A percentile compares a stretch with the other conserved stretches of the same genome.
Evolutionary conservation across 2,113 vertebrate genomes (phyloP).

Genomic region (Vulpes vulpes): DNA sequence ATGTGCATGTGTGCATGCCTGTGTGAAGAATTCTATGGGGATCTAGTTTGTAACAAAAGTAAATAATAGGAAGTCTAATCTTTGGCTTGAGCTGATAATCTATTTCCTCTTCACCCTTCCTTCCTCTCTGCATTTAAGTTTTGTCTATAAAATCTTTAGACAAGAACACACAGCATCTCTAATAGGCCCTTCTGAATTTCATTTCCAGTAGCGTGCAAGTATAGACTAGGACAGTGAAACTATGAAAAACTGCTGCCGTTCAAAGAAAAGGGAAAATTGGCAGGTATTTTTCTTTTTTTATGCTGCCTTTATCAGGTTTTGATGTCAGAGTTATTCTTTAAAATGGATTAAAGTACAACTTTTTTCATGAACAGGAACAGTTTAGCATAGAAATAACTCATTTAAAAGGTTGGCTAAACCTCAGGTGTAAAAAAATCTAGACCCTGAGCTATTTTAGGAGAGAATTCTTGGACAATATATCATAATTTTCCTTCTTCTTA

Average conservation of each 20-base stretch:
- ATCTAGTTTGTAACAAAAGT: neutral
- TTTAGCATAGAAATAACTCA: neutral
- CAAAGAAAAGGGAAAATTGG: neutral
- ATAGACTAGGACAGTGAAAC: neutral
- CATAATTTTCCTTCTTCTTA: slow-evolving; percentile 6
- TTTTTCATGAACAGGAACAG: neutral
- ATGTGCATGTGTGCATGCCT: neutral
- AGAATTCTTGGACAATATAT: neutral
- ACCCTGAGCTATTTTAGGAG: neutral
- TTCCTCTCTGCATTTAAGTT: neutral
- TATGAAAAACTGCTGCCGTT: neutral
- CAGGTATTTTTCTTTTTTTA: neutral
- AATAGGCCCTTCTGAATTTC: neutral
- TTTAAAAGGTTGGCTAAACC: neutral
- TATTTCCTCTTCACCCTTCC: neutral
- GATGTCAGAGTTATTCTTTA: neutral
- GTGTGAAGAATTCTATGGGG: neutral
- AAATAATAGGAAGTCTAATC: neutral
- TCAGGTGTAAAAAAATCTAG: neutral
- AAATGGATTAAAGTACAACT: neutral
- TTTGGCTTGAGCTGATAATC: neutral
- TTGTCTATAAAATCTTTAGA: neutral
- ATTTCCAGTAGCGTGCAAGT: neutral
- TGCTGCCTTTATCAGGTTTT: neutral
- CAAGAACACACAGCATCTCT: neutral